phyloP scores from a whole-genome alignment of 1,140 invertebrate genomes.

The Diuraphis noxia region DNA sequence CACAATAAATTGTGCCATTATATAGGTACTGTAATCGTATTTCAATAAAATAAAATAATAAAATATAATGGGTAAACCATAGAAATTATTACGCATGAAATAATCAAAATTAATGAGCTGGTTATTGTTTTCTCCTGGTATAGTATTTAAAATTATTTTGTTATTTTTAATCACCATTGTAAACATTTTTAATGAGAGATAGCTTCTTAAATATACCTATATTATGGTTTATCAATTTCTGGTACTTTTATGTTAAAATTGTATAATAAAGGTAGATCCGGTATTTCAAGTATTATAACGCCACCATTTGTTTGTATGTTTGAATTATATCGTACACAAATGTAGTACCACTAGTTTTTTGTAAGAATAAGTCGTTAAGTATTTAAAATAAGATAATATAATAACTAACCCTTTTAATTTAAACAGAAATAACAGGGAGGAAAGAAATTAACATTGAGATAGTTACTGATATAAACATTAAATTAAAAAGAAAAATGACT shows the following conservation, averaged over 20 bases:
- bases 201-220: neutral
- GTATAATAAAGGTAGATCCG: constrained; percentile 3
- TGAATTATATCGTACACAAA: neutral
- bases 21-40: neutral
- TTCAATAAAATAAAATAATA: neutral
- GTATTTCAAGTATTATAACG: constrained; percentile 38
- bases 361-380: constrained; percentile 12
- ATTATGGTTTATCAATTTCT: neutral
- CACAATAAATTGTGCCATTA: no score
- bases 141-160: neutral
- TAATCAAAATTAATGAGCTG: neutral
- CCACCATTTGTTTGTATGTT: constrained; percentile 25
- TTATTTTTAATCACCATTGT: neutral
- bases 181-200: constrained; percentile 16
- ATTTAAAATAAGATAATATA: neutral
- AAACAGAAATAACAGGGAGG: neutral
- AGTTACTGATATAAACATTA: neutral
- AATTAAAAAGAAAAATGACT: neutral
- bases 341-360: neutral
- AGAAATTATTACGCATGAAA: neutral
- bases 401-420: constrained; percentile 10
- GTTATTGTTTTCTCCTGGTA: neutral
- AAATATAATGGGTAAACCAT: neutral
- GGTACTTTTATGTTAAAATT: constrained; percentile 18
- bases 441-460: neutral